Evolutionary conservation across 1,140 invertebrate genomes (phyloP), one percentile per base, ranked within the genome.

Genomic region (Ceratoteleas bidentatus): DNA sequence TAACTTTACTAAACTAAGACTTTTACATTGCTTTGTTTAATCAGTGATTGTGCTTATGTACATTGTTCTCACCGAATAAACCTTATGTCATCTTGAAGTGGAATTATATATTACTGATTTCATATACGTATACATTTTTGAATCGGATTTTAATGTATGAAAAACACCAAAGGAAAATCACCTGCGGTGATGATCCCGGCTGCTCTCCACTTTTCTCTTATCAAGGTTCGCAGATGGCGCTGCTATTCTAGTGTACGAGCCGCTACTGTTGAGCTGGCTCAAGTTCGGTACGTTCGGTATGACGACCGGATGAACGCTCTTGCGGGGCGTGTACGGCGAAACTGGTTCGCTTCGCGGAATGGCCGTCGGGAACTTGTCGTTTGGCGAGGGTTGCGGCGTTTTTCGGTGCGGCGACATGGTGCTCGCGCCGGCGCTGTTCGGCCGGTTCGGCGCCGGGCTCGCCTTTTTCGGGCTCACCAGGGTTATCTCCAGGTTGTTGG

Each of bases 401-500:
- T 82, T 84, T 52, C 83, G 56, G 14, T 84, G 84, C 0, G 72
- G 70, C 11, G 81, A 80, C 53, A 83, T 81, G 6, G 76, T 66
- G n/a, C 61, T 49, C 0, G 75, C 16, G 1, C 76, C 70, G 2
- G 65, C 58, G 14, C 64, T 84, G 16, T 77, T 88, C 36, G 65
- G 86, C 13, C 86, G 85, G 8, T 79, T 85, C 10, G 88, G 85
- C 9, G 87, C 87, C 0, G 85, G 73, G 34, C 70, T 68, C n/a
- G 54, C 68, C 24, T 89, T 90, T 33, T 86, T 88, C 0, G 90
- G 88, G 75, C 87, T 90, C 0, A 92, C 91, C n/a, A 92, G 68
- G 0, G 91, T 92, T 32, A 92, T 92, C 32, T 92, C 91, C 0
- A 92, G 77, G 70, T 92, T 91, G 13, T 91, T 92, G 6, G 89